Conservation (phyloP, 2,113 vertebrate genomes). For the Pedionomus torquatus region DNA sequence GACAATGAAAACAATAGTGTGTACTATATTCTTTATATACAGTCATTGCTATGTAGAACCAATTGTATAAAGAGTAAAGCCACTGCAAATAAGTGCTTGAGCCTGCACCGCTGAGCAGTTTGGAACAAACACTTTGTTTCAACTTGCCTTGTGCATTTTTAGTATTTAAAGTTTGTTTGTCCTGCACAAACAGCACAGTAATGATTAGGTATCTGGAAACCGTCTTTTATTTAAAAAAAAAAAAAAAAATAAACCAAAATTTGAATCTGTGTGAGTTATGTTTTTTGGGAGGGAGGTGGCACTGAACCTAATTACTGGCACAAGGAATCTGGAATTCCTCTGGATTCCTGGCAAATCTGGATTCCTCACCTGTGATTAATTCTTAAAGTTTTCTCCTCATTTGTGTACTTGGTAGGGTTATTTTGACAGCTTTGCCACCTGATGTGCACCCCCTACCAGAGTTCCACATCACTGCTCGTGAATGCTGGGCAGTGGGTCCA, state of each 20-base stretch:
- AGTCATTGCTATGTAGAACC: constrained; percentile 44
- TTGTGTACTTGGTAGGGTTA: background rate
- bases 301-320: background rate
- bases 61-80: constrained; percentile 56
- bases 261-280: background rate
- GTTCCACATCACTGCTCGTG: background rate
- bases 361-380: background rate
- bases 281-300: background rate
- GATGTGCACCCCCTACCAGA: rapidly evolving
- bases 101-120: constrained; percentile 51
- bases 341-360: too few species aligned
- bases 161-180: constrained; percentile 22
- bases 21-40: constrained; percentile 68
- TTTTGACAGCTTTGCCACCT: background rate
- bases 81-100: constrained; percentile 40
- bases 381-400: background rate
- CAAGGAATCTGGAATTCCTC: background rate
- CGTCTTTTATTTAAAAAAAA: constrained; percentile 49
- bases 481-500: background rate
- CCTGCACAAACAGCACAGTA: constrained; percentile 25
- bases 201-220: background rate
- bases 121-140: constrained; percentile 1
- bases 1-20: constrained; percentile 57
- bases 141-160: constrained; percentile 21
- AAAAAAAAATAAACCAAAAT: background rate